Conservation (phyloP, 2,888 invertebrate genomes). For the Neoscelio sp. region DNA sequence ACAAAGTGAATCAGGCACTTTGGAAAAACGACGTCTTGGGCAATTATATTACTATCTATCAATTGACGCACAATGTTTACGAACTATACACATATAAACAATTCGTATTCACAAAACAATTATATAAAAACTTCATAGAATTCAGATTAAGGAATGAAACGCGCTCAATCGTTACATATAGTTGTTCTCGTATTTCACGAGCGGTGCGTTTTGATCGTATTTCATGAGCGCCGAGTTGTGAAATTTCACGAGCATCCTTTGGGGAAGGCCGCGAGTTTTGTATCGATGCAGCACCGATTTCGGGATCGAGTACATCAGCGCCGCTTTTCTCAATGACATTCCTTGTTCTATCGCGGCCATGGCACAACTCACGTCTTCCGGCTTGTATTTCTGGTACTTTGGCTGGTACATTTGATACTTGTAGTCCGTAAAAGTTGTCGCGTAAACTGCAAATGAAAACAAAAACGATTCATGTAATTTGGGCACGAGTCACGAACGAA, state of each 20-base stretch:
- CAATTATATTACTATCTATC: not conserved
- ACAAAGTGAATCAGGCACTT: too few species aligned
- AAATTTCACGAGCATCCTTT: constrained; percentile 31
- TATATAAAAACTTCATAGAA: too few species aligned
- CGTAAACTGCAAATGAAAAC: constrained; percentile 55
- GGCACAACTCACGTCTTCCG: constrained; percentile 68
- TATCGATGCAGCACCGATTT: constrained; percentile 77
- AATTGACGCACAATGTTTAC: constrained; percentile 8
- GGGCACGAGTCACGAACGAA: too few species aligned
- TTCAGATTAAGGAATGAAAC: too few species aligned
- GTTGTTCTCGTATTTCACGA: too few species aligned
- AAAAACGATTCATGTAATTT: constrained; percentile 49
- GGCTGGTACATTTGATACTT: constrained; percentile 36
- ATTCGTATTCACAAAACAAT: too few species aligned
- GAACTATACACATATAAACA: too few species aligned
- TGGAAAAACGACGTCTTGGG: too few species aligned
- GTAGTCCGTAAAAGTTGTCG: constrained; percentile 5
- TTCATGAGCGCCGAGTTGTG: too few species aligned
- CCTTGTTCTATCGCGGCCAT: constrained; percentile 75
- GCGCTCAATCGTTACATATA: too few species aligned
- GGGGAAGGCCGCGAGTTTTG: constrained; percentile 70
- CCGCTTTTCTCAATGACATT: constrained; percentile 77
- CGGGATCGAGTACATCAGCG: constrained; percentile 71
- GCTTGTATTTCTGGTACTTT: constrained; percentile 49
- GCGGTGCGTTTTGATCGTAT: too few species aligned